Base-by-base conservation (phyloP, 1,140 invertebrate species). In the Laupala kohalensis region DNA sequence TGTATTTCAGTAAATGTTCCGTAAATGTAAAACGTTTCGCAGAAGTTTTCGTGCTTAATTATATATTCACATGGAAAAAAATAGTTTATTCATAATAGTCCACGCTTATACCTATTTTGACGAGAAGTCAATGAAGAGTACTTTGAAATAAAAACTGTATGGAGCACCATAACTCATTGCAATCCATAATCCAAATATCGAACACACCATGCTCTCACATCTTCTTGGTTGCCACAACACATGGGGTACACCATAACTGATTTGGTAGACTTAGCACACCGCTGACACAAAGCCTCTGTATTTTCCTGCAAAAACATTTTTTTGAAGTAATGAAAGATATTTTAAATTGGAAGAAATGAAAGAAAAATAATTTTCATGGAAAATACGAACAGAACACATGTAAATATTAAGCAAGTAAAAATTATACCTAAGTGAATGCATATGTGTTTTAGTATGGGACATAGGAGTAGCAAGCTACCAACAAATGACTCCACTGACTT, bases 231-330 rank as follows among this genome's bases (percentile, higher is more conserved):
- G 9, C 65, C 30, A 72, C 81, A 82, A 73, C 81, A 82, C 75
- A 80, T 76, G 15, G 80, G 80, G 73, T 80, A 81, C 5, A 79
- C 80, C 12, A 77, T 71, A 6, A 72, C 73, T 3, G 79, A 80
- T 74, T 79, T 78, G 0, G 81, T 80, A 29, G 75, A 76, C 70
- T 79, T 80, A 3, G 81, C 81, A 74, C 81, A 82, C 73, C 75
- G 74, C 70, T 82, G 81, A 73, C 81, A 82, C 15, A 81, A 26
- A 28, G 75, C 76, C 64, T 76, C 72, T 24, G 78, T 74, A 25
- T 76, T 74, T n/a, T 69, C 71, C 80, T 81, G 74, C 3, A 76
- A 78, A 25, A 68, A 53, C n/a, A n/a, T n/a, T n/a, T n/a, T n/a
- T n/a, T n/a, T n/a, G n/a, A n/a, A n/a, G n/a, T n/a, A n/a, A n/a